Conservation (phyloP, 2,888 invertebrate genomes). For the Corythucha ciliata region DNA sequence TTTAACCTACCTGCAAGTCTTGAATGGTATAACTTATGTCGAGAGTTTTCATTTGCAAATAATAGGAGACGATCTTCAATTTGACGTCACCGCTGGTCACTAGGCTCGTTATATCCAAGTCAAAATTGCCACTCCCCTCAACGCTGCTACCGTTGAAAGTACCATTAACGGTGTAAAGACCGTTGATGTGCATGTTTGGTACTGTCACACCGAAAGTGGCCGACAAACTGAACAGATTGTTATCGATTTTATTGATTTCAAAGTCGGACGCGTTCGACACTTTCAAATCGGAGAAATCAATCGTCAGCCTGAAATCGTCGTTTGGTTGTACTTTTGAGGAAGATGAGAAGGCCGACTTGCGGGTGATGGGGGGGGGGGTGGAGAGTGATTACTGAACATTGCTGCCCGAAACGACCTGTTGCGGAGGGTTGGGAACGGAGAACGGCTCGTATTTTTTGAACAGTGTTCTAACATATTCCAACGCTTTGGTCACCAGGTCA, state of each 20-base stretch:
- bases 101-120: conserved; percentile 7
- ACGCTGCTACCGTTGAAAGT: too few species aligned
- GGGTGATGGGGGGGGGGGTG: not conserved
- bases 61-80: conserved; percentile 19
- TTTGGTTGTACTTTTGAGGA: too few species aligned
- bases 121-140: too few species aligned
- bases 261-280: conserved; percentile 12
- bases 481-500: conserved; percentile 18
- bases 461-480: conserved; percentile 20
- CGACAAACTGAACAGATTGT: conserved; percentile 20
- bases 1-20: conserved; percentile 22
- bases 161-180: conserved; percentile 15
- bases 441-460: conserved; percentile 21
- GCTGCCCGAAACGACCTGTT: conserved; percentile 13
- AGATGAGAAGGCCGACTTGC: too few species aligned
- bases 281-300: conserved; percentile 7
- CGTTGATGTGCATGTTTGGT: conserved; percentile 8
- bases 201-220: conserved; percentile 21
- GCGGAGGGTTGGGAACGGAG: conserved; percentile 16
- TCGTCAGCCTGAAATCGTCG: too few species aligned
- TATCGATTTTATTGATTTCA: conserved; percentile 17
- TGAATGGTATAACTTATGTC: conserved; percentile 26
- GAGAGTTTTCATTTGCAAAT: conserved; percentile 25
- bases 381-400: conserved; percentile 15
- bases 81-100: conserved; percentile 22